These are phyloP conservation scores for Lepidurus packardi DNA, from an alignment of 1,140 invertebrate species.

Conservation along the genomic window DNA sequence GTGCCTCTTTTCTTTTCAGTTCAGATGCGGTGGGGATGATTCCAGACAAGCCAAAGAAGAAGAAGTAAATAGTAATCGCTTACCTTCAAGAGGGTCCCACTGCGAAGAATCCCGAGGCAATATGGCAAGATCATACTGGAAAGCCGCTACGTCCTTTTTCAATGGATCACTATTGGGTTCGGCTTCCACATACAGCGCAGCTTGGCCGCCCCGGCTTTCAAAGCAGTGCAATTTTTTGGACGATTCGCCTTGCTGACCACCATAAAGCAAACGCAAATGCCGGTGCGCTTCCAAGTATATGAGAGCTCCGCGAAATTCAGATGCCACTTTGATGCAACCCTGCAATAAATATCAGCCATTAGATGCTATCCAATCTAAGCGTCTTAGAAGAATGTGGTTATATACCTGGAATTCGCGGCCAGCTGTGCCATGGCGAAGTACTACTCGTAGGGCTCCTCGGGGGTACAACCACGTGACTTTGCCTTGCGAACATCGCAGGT, in stretches of 20 bases:
- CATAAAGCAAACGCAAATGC: constrained; percentile 57
- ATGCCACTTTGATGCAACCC: constrained; percentile 59
- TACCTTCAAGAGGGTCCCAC: constrained; percentile 54
- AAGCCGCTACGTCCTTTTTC: constrained; percentile 50
- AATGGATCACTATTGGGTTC: constrained; percentile 46
- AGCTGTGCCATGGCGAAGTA: constrained; percentile 50
- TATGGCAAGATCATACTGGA: constrained; percentile 62
- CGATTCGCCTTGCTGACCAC: constrained; percentile 53
- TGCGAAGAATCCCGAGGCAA: constrained; percentile 44
- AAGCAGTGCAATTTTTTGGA: constrained; percentile 52
- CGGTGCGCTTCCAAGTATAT: constrained; percentile 63
- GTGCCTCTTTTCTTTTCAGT: not conserved
- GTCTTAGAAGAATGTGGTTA: constrained; percentile 2
- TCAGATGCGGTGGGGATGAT: not conserved
- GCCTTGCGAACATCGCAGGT: constrained; percentile 66
- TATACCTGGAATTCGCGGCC: constrained; percentile 53
- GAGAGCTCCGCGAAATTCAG: constrained; percentile 51
- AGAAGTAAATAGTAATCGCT: constrained; percentile 29
- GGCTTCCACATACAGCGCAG: constrained; percentile 66
- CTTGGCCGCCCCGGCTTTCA: constrained; percentile 58
- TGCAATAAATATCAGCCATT: constrained; percentile 20
- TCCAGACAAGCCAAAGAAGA: constrained; percentile 23
- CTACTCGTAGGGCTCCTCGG: constrained; percentile 61
- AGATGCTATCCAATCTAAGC: not conserved
- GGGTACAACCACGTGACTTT: constrained; percentile 67